A percentile compares a stretch with the other conserved stretches of the same genome.
Conservation (phyloP, 2,113 vertebrate species). For the Psophia crepitans region DNA sequence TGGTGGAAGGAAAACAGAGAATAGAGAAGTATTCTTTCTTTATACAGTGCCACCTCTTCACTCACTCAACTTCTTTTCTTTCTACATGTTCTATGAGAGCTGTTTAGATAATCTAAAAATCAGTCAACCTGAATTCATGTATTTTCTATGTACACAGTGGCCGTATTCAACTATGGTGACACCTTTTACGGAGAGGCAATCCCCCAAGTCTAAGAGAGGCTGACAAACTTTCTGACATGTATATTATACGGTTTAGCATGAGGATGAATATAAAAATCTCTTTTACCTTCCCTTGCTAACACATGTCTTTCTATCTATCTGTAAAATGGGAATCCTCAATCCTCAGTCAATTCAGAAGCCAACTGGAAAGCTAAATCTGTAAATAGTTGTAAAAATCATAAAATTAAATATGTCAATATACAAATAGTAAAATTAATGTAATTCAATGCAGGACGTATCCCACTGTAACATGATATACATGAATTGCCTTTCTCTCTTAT, state of each 20-base stretch:
- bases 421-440: neutral
- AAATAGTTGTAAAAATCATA: neutral
- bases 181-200: neutral
- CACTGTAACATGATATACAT: neutral
- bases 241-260: neutral
- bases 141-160: neutral
- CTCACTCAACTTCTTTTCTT: neutral
- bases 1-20: neutral
- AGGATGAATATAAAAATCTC: neutral
- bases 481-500: neutral
- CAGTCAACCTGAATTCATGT: accelerated
- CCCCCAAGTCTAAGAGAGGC: neutral
- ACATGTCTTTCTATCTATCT: neutral
- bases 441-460: neutral
- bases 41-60: neutral
- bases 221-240: neutral
- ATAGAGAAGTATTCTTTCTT: neutral
- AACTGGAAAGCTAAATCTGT: neutral
- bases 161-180: neutral
- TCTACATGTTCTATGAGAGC: neutral
- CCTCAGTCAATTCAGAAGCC: neutral
- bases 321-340: neutral
- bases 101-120: neutral
- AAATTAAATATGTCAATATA: neutral
- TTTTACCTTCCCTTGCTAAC: neutral